Evolutionary conservation across 2,113 vertebrate species (phyloP).

Genomic region (Melanostigma gelatinosum): DNA sequence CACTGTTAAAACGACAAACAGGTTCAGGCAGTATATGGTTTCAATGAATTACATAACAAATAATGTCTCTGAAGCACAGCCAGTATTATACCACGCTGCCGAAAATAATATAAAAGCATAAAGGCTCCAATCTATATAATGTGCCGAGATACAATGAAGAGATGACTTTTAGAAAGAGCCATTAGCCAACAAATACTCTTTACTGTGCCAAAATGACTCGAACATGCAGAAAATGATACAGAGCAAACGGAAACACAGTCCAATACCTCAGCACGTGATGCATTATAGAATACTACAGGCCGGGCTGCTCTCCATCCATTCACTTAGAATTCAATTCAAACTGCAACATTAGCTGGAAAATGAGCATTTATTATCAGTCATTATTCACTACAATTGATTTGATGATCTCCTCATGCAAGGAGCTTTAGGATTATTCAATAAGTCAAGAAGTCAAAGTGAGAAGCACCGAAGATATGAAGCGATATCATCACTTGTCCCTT

Average conservation of each 20-base stretch:
- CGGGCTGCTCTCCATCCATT: background rate
- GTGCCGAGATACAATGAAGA: background rate
- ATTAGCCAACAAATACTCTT: background rate
- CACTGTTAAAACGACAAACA: background rate
- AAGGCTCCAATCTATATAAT: background rate
- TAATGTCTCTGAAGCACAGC: slow-evolving; percentile 11
- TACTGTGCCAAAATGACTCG: background rate
- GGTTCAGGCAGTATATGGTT: slow-evolving; percentile 19
- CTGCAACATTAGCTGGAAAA: background rate
- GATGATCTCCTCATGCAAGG: background rate
- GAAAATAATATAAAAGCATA: background rate
- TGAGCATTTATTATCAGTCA: background rate
- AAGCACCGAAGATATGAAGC: background rate
- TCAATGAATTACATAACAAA: background rate
- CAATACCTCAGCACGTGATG: slow-evolving; percentile 3
- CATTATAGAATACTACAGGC: background rate
- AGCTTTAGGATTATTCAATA: background rate
- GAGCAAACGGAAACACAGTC: background rate
- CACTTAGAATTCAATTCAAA: background rate
- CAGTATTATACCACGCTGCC: slow-evolving; percentile 9
- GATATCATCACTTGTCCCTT: background rate
- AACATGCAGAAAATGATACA: slow-evolving; percentile 19
- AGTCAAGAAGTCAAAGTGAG: background rate
- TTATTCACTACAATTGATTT: background rate
- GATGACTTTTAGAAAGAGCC: background rate